A percentile compares a stretch with the other conserved stretches of the same genome.
phyloP scores from a whole-genome alignment of 2,888 invertebrate species.

The Orthosia gothica region DNA sequence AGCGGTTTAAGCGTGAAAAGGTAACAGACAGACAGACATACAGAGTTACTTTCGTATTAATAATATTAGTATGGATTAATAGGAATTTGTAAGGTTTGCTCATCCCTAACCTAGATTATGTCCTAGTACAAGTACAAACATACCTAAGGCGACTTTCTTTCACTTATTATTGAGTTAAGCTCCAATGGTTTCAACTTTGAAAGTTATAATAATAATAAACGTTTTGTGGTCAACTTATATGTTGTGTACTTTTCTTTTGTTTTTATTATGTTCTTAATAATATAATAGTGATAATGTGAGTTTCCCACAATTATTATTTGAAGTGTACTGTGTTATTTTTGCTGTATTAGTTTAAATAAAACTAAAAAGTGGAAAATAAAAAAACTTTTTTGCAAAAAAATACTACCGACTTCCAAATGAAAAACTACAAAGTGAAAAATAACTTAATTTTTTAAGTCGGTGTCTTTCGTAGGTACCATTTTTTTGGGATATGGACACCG shows the following conservation, averaged over 20 bases:
- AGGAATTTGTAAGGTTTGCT: too few relatives aligned
- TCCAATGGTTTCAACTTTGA: conserved; percentile 55
- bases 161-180: conserved; percentile 60
- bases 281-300: conserved; percentile 3
- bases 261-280: not conserved
- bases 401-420: too few relatives aligned
- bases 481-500: too few relatives aligned
- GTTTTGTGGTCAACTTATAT: conserved; percentile 51
- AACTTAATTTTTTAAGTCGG: too few relatives aligned
- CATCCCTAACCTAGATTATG: conserved; percentile 36
- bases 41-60: too few relatives aligned
- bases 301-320: conserved; percentile 14
- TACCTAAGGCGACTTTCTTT: conserved; percentile 63
- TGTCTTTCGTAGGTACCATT: too few relatives aligned
- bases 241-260: not conserved
- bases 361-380: too few relatives aligned
- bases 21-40: too few relatives aligned
- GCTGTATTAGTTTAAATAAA: not conserved
- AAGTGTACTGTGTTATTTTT: not conserved
- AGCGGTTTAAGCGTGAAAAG: too few relatives aligned
- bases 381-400: too few relatives aligned
- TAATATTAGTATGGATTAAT: too few relatives aligned
- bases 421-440: too few relatives aligned
- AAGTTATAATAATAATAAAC: conserved; percentile 48
- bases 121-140: conserved; percentile 60